Evolutionary conservation across 2,888 invertebrate species (phyloP), one percentile per base, ranked within the genome.

Genomic region (Chorisops tibialis): DNA sequence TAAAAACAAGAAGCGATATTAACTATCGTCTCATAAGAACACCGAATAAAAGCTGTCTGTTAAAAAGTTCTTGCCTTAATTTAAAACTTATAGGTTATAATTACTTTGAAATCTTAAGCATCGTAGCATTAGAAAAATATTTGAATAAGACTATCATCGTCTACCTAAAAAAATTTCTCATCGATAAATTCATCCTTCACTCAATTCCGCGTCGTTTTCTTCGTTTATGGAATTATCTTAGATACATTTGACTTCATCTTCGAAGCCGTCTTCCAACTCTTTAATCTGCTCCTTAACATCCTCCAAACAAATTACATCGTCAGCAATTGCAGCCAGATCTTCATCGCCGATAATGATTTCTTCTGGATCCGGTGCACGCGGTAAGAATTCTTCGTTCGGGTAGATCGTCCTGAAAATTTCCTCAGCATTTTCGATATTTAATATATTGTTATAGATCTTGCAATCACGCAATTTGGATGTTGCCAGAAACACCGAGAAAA

Each of bases 361-460:
- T 74, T 96, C 95, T 62, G 95, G 93, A 80, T 96, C 94, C 1
- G 96, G 96, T 3, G 96, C 95, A 71, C 94, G 87, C 1, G 96
- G 96, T 65, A 96, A 81, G 80, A 97, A 97, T 73, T 94, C 93
- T 68, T 86, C 87, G 62, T 87, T 88, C 1, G 91, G 90, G 77
- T 90, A 96, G 76, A 96, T 87, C 71, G 83, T 81, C 65, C 83
- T 80, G 79, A 96, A 97, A 68, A 96, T 88, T 60, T 83, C 80
- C 76, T 85, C 87, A 2, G 95, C 95, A 90, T 91, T 87, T 70
- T 84, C 80, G 45, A 94, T 89, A n/a, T n/a, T n/a, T n/a, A n/a
- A n/a, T n/a, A n/a, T n/a, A n/a, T n/a, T n/a, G n/a, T n/a, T n/a
- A n/a, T n/a, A n/a, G n/a, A n/a, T n/a, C n/a, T n/a, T n/a, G n/a